Percentiles rank a stretch among this genome's conserved stretches.
Conservation (phyloP, 2,888 invertebrate genomes). For the Drosophila picticornis region DNA sequence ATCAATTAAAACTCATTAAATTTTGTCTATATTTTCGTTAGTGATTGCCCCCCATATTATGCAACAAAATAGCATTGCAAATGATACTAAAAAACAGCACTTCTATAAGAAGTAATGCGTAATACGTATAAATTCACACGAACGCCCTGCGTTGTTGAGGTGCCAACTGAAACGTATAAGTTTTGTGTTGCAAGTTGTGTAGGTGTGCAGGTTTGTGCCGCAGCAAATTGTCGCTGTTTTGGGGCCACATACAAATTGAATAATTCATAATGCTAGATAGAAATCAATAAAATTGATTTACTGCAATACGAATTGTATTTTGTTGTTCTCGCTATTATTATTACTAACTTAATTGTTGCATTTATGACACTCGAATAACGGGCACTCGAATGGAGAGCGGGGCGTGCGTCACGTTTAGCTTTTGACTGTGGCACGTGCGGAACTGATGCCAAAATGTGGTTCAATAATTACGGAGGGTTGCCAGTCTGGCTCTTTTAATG, state of each 20-base stretch:
- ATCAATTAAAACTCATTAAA: not conserved
- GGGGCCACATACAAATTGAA: conserved; percentile 36
- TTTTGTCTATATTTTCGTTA: not conserved
- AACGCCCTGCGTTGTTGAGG: not conserved
- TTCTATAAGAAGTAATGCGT: not conserved
- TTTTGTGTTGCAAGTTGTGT: conserved; percentile 26
- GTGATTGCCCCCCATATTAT: not conserved
- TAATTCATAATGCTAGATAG: conserved; percentile 34
- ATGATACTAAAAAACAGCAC: not conserved
- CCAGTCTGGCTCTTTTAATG: not conserved
- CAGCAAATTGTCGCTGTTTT: conserved; percentile 24
- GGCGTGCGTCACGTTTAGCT: conserved; percentile 28
- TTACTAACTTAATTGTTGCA: conserved; percentile 35
- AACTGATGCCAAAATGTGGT: conserved; percentile 22
- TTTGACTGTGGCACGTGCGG: conserved; percentile 56
- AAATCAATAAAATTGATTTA: conserved; percentile 52
- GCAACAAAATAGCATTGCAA: not conserved
- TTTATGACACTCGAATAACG: conserved; percentile 10
- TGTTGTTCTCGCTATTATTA: conserved; percentile 24
- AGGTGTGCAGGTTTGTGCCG: conserved; percentile 26
- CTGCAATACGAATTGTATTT: conserved; percentile 10
- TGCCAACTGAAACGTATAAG: conserved; percentile 1
- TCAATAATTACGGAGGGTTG: conserved; percentile 41
- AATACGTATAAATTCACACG: not conserved
- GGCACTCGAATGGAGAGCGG: not conserved